phyloP scores from a whole-genome alignment of 1,140 invertebrate genomes.

The Chrysomallon squamiferum region DNA sequence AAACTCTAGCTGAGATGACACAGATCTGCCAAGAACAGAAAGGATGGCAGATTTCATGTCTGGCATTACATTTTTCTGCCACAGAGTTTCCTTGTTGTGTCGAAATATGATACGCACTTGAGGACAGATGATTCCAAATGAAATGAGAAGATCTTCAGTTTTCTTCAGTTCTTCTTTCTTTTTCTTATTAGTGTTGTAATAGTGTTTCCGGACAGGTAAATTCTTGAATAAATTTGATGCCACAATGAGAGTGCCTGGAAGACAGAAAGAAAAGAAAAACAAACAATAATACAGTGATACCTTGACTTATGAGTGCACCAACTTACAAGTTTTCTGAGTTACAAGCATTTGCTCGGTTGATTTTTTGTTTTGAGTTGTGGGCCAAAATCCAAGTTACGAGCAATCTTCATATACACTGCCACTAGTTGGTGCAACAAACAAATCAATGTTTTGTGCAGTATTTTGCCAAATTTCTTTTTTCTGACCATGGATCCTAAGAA shows the following conservation, averaged over 20 bases:
- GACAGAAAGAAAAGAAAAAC: constrained; percentile 7
- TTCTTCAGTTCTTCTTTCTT: constrained; percentile 70
- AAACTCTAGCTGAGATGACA: constrained; percentile 52
- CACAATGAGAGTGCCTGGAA: constrained; percentile 70
- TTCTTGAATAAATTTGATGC: constrained; percentile 70
- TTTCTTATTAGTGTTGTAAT: constrained; percentile 65
- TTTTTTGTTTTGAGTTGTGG: no score
- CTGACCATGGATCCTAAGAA: no score
- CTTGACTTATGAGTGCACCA: no score
- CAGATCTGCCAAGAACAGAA: constrained; percentile 63
- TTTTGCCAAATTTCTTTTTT: no score
- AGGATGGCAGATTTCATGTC: constrained; percentile 63
- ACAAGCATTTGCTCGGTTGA: no score
- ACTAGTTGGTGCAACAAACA: no score
- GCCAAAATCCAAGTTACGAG: no score
- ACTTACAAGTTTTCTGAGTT: no score
- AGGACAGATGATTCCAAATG: constrained; percentile 68
- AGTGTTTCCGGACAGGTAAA: constrained; percentile 71
- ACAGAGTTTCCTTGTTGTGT: constrained; percentile 68
- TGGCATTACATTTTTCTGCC: constrained; percentile 66
- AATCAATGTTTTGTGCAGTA: no score
- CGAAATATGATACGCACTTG: constrained; percentile 64
- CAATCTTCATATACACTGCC: no score
- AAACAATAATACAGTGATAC: no score
- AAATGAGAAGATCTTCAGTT: constrained; percentile 69